These are phyloP conservation scores for Tortricodes alternella DNA, from an alignment of 2,888 invertebrate genomes.

Conservation along the genomic window DNA sequence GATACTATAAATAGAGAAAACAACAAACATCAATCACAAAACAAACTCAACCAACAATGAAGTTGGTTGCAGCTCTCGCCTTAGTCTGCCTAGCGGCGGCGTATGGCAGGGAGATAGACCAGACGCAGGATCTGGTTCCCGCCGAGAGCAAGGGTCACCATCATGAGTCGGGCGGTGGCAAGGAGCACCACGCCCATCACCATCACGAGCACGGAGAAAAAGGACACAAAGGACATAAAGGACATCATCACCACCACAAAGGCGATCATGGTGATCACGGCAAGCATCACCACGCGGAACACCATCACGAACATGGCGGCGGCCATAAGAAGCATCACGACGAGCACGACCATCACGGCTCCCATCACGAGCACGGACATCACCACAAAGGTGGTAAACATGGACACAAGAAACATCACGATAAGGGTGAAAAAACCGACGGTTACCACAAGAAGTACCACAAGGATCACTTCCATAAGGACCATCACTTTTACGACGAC, in stretches of 20 bases:
- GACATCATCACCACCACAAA: constrained; percentile 76
- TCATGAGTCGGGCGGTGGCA: constrained; percentile 70
- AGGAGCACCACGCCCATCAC: constrained; percentile 71
- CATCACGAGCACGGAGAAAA: constrained; percentile 72
- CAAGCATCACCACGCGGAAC: constrained; percentile 70
- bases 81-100: constrained; percentile 70
- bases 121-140: constrained; percentile 68
- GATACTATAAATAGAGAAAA: constrained; percentile 69
- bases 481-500: constrained; percentile 77
- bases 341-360: constrained; percentile 69
- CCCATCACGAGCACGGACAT: constrained; percentile 73
- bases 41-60: constrained; percentile 61
- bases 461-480: constrained; percentile 75
- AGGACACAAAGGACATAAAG: constrained; percentile 74
- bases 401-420: constrained; percentile 72
- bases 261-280: constrained; percentile 72
- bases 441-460: constrained; percentile 78
- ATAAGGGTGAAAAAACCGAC: constrained; percentile 72
- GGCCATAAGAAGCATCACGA: constrained; percentile 74
- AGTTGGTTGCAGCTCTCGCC: constrained; percentile 63
- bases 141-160: constrained; percentile 67
- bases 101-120: constrained; percentile 64
- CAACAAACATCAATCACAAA: constrained; percentile 50
- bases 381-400: constrained; percentile 76
- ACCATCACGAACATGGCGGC: constrained; percentile 72